Base-by-base conservation (phyloP, 2,113 vertebrate species). In the Girardinichthys multiradiatus region DNA sequence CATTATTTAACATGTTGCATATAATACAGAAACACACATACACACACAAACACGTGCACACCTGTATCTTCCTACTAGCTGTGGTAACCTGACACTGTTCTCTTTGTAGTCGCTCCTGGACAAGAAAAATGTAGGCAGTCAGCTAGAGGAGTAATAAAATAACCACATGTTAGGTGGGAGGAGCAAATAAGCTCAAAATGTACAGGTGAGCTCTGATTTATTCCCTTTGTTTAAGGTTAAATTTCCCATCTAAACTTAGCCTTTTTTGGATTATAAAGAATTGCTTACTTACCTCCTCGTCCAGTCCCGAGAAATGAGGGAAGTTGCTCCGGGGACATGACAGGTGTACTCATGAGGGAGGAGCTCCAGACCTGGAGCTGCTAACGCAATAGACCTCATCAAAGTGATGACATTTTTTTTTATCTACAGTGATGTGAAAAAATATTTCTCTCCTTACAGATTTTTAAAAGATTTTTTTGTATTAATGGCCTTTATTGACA, bases 311-410 rank as follows among this genome's bases (percentile, higher is more conserved):
- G 7, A 45, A 33, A 39, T 8, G 6, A n/a, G n/a, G 72, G n/a
- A 33, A 15, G 17, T 6, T 19, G 28, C 13, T 45, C 51, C 26
- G 17, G 59, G 17, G 59, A 39, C 27, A 70, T 82, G 45, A 15
- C 69, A 77, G 76, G 72, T 82, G 65, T 48, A 35, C 11, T 10
- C 31, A 42, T 26, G 30, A 35, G 58, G 79, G 79, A 73, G 83
- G 65, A 62, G 71, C 70, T 42, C 42, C n/a, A 7, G 70, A 61
- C 24, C 26, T 13, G 10, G 28, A 60, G 37, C 30, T 66, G 14
- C 28, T 14, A 30, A 51, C 4, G 48, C 39, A 45, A 65, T 7
- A 33, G 14, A 9, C 11, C 1, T 1, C 6, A 19, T 65, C 26
- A 19, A 17, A 3, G 28, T 1, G 24, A 26, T 26, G 15, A 33